phyloP scores from a whole-genome alignment of 2,797 vertebrate genomes.

The Selene dorsalis region DNA sequence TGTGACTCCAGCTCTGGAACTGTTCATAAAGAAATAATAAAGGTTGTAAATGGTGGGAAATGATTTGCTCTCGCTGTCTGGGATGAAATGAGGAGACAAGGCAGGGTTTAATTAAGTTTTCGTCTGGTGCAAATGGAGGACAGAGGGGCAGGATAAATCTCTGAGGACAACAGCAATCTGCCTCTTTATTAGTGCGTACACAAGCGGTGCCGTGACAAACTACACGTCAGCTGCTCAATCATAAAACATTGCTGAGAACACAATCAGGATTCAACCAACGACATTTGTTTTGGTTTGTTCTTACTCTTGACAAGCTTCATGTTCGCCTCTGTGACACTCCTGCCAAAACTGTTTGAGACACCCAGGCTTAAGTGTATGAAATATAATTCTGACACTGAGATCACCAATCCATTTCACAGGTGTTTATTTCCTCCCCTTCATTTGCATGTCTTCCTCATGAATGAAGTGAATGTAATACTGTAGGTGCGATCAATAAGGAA shows the following conservation, averaged over 20 bases:
- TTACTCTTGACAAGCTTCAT: slow-evolving; percentile 23
- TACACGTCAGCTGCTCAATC: slow-evolving; percentile 61
- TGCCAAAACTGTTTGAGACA: slow-evolving; percentile 14
- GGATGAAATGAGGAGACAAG: slow-evolving; percentile 70
- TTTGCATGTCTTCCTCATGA: slow-evolving; percentile 40
- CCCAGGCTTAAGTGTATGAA: slow-evolving; percentile 16
- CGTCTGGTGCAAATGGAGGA: slow-evolving; percentile 69
- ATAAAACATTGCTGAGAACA: slow-evolving; percentile 71
- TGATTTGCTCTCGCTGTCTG: slow-evolving; percentile 77
- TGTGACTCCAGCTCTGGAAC: slow-evolving; percentile 46
- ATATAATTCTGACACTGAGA: not conserved
- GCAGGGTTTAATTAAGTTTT: slow-evolving; percentile 81
- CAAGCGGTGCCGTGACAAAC: slow-evolving; percentile 64
- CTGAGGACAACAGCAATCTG: slow-evolving; percentile 77
- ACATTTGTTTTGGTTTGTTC: slow-evolving; percentile 56
- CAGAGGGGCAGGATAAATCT: slow-evolving; percentile 79
- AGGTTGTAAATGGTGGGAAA: slow-evolving; percentile 67
- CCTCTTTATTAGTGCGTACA: slow-evolving; percentile 77
- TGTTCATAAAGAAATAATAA: slow-evolving; percentile 74
- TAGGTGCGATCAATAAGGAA: slow-evolving; percentile 12
- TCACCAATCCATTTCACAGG: slow-evolving; percentile 26
- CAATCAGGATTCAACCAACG: slow-evolving; percentile 56
- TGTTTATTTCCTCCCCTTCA: slow-evolving; percentile 17
- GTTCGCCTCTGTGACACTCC: slow-evolving; percentile 27
- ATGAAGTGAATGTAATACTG: slow-evolving; percentile 17